These are phyloP conservation scores for Pedetes capensis DNA, from an alignment of 2,113 vertebrate genomes.

Conservation along the genomic window DNA sequence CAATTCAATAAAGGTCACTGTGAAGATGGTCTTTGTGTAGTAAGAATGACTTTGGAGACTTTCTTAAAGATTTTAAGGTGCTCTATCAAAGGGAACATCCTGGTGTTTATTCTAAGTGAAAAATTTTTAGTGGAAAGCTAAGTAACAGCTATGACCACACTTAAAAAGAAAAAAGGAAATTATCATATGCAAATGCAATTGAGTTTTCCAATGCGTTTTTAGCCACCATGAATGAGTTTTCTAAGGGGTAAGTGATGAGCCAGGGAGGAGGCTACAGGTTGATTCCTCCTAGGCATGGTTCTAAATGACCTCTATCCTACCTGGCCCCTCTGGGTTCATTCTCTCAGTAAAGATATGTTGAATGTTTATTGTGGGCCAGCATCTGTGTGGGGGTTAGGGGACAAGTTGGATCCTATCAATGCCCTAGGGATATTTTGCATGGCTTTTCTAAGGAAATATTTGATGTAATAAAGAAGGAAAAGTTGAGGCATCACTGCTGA, in stretches of 20 bases:
- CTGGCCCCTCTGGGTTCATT: not conserved
- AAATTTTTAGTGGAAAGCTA: not conserved
- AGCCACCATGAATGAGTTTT: not conserved
- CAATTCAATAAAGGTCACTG: not conserved
- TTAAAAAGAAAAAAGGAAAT: not conserved
- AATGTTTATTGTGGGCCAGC: not conserved
- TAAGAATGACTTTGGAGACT: not conserved
- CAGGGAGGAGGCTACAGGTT: not conserved
- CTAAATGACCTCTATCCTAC: not conserved
- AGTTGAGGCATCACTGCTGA: not conserved
- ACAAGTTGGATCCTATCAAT: not conserved
- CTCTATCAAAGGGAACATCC: not conserved
- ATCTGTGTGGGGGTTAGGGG: not conserved
- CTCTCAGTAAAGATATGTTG: not conserved
- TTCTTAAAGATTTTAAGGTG: not conserved
- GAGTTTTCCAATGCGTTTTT: not conserved
- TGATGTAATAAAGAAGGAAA: not conserved
- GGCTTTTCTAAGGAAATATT: not conserved
- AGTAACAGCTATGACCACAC: not conserved
- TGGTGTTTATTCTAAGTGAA: not conserved
- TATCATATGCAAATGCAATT: not conserved
- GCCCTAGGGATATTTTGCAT: not conserved
- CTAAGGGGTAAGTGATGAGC: not conserved
- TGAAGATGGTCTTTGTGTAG: not conserved
- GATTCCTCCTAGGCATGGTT: not conserved